Evolutionary conservation across 2,888 invertebrate species (phyloP), one percentile per base, ranked within the genome.

Genomic region (Nectonema munidae): DNA sequence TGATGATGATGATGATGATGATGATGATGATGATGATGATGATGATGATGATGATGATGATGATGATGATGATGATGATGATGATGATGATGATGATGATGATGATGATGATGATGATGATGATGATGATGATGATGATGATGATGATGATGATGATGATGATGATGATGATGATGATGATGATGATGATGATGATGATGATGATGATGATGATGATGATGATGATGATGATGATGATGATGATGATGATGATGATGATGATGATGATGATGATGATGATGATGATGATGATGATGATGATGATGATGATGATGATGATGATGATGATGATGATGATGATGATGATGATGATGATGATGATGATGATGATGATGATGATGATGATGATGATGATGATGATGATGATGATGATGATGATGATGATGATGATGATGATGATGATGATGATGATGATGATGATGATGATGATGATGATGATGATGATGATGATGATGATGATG

Each of bases 11-110:
- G n/a, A n/a, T n/a, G n/a, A n/a, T n/a, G n/a, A n/a, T n/a, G n/a
- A n/a, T n/a, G n/a, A n/a, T 25, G n/a, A 25, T 25, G n/a, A 25
- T 25, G n/a, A 25, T 25, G 25, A 25, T 25, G 25, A 25, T 25
- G 25, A 25, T 25, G 25, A 25, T 25, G 25, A 25, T 25, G 25
- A 25, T 25, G 25, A 25, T 25, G 25, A 25, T 25, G 25, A 25
- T 25, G 25, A 25, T 25, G 25, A 25, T 25, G 25, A 25, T 25
- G 25, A 25, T 25, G 25, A 25, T 25, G 25, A 25, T 25, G 25
- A 25, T 25, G 25, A 25, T 25, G 25, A 25, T 25, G 25, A 25
- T 25, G 25, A 25, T 25, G 25, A 25, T 25, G 25, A 25, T 25
- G 25, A 25, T n/a, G 25, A 25, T n/a, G 25, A 25, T n/a, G 25